Base-by-base conservation (phyloP, 1,140 invertebrate species). In the Ectropis grisescens region DNA sequence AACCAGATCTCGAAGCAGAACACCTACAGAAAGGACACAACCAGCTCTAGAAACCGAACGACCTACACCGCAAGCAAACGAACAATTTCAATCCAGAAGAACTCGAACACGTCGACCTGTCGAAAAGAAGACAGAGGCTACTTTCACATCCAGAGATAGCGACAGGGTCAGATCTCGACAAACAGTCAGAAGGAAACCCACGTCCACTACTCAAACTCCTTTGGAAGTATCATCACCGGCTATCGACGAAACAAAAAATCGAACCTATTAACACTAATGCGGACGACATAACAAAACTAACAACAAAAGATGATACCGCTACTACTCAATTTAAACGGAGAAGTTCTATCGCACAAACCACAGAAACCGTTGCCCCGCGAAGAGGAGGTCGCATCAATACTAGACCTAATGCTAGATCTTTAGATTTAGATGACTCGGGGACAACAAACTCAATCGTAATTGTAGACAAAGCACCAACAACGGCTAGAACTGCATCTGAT, bases 1-100 rank as follows among this genome's bases (percentile, higher is more conserved):
- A 15, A 33, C 41, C 2, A 69, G 57, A 47, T 59, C 49, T 6
- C 55, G 66, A 47, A 66, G 47, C 37, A 60, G 58, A 36, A 39
- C 48, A 3, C 33, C 49, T 22, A 10, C 47, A 12, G 46, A 60
- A 43, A 44, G 48, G 51, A 30, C 48, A 22, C 35, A 26, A 24
- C 32, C 33, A 41, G 6, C 10, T 7, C 24, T 10, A 26, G 6
- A 10, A n/a, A 4, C 24, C 2, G 6, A 26, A n/a, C 39, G 33
- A 11, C 42, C 44, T 34, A 48, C 37, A 37, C 39, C 33, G 44
- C n/a, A n/a, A n/a, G 45, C 41, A 29, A 68, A 50, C 41, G 69
- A 72, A 55, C 58, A 61, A 54, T 74, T 68, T 34, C 62, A 78
- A 41, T 70, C 61, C 2, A 66, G 62, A 62, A 78, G 57, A 41